These are phyloP conservation scores for Cephus pygmeus DNA, from an alignment of 2,888 invertebrate genomes.

Conservation along the genomic window DNA sequence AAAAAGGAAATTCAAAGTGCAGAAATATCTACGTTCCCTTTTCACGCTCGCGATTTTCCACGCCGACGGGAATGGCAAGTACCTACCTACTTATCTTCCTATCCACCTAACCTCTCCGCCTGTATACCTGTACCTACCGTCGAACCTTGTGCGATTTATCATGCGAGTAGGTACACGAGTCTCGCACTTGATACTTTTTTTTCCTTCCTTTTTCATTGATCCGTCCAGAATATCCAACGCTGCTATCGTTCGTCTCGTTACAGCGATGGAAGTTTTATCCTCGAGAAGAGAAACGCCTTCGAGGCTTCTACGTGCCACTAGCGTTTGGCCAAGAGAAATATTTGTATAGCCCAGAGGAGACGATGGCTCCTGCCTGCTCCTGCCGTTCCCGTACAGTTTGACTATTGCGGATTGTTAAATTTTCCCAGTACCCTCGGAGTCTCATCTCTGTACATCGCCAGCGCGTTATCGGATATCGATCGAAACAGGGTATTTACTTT, in stretches of 20 bases:
- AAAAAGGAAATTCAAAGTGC: background rate
- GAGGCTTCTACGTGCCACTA: background rate
- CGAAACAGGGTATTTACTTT: background rate
- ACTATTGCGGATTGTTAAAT: background rate
- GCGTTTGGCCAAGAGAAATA: background rate
- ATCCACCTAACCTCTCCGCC: background rate
- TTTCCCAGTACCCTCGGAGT: background rate
- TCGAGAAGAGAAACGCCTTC: background rate
- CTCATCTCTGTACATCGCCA: background rate
- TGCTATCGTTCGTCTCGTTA: background rate
- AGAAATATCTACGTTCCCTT: background rate
- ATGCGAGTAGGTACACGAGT: background rate
- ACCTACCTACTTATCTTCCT: background rate
- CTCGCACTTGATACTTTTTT: background rate
- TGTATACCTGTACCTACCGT: background rate
- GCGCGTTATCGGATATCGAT: background rate
- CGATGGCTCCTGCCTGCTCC: background rate
- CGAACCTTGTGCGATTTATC: background rate
- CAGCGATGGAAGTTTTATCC: background rate
- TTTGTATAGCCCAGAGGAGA: background rate
- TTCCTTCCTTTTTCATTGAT: background rate
- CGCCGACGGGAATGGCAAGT: background rate
- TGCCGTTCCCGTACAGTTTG: background rate
- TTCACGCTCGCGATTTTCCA: background rate
- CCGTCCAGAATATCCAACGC: background rate